Evolutionary conservation across 2,113 vertebrate genomes (phyloP).

Genomic region (Bos javanicus): DNA sequence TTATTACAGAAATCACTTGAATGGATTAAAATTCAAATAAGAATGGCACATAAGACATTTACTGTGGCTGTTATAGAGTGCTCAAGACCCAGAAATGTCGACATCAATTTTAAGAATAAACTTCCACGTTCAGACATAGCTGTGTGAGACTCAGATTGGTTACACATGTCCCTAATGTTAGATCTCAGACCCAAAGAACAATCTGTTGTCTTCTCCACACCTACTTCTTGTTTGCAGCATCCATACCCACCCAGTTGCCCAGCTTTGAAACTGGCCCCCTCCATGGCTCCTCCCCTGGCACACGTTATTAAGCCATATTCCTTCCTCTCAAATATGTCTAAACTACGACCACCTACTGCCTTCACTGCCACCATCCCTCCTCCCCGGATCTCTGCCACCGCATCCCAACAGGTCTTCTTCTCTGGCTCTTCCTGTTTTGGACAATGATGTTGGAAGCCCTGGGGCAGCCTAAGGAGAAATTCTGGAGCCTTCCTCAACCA

Average conservation of each 20-base stretch:
- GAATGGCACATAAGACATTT: neutral
- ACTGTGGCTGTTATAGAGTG: neutral
- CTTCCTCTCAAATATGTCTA: neutral
- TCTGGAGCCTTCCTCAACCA: neutral
- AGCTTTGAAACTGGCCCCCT: neutral
- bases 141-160: neutral
- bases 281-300: neutral
- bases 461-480: neutral
- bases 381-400: fast-evolving
- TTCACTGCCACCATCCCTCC: neutral
- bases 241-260: neutral
- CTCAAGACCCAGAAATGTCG: neutral
- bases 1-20: neutral
- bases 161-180: fast-evolving
- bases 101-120: neutral
- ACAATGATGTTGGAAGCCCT: neutral
- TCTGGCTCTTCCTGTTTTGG: neutral
- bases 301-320: neutral
- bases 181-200: neutral
- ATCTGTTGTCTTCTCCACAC: neutral
- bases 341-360: neutral
- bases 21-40: neutral
- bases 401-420: neutral
- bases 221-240: neutral
- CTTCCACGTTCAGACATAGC: neutral